These are phyloP conservation scores for Gymnocypris eckloni DNA, from an alignment of 2,797 vertebrate species.

Conservation along the genomic window DNA sequence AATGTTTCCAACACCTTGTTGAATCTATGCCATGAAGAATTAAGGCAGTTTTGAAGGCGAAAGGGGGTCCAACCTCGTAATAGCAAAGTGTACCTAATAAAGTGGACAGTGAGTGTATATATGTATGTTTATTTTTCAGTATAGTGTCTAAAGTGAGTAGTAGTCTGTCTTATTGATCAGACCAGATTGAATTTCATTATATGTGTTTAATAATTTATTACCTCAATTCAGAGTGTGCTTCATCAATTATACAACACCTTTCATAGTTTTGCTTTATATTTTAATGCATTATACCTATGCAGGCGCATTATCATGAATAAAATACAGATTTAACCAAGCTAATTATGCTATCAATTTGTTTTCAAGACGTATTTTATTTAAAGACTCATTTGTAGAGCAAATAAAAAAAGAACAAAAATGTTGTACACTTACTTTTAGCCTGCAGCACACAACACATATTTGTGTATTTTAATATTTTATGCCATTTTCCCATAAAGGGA, in stretches of 20 bases:
- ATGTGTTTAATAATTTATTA: slow-evolving; percentile 41
- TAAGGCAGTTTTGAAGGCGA: too few relatives aligned
- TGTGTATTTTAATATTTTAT: slow-evolving; percentile 56
- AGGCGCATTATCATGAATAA: slow-evolving; percentile 54
- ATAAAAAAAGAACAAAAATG: slow-evolving; percentile 27
- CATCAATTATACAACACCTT: slow-evolving; percentile 57
- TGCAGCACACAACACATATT: slow-evolving; percentile 50
- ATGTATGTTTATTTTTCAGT: slow-evolving; percentile 3
- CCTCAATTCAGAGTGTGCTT: slow-evolving; percentile 31
- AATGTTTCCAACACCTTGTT: too few relatives aligned
- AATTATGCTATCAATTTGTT: slow-evolving; percentile 54
- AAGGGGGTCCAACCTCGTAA: too few relatives aligned
- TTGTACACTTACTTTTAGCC: slow-evolving; percentile 46
- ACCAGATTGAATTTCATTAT: slow-evolving; percentile 41
- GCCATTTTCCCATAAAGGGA: too few relatives aligned
- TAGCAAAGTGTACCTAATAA: too few relatives aligned
- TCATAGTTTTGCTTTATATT: slow-evolving; percentile 51
- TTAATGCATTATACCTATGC: slow-evolving; percentile 49
- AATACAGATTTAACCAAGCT: slow-evolving; percentile 39
- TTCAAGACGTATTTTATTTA: slow-evolving; percentile 64
- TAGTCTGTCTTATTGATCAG: not conserved
- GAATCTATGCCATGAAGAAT: too few relatives aligned
- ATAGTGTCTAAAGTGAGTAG: too few relatives aligned
- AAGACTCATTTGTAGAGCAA: slow-evolving; percentile 56
- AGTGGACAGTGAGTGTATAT: too few relatives aligned